Evolutionary conservation across 2,113 vertebrate genomes (phyloP), one percentile per base, ranked within the genome.

Genomic region (Cebus imitator): DNA sequence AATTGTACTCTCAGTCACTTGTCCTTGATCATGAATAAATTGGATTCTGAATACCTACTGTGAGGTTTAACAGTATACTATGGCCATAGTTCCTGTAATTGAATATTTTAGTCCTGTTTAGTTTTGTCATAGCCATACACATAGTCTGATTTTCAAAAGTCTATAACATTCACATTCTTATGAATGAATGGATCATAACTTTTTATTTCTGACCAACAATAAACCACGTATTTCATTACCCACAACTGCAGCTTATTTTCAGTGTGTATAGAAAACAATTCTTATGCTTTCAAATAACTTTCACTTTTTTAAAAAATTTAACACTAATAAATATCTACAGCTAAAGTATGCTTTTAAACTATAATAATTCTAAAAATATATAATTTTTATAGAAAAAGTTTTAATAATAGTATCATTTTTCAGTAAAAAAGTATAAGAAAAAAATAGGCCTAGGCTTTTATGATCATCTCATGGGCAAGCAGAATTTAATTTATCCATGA

Each of bases 141-240:
- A 75, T 7, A 89, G 43, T 75, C 25, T 84, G 45, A 84, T 82
- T 94, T 95, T 94, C 30, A 85, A 83, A 96, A 43, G 7, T n/a
- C 32, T 23, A 6, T 18, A 35, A 45, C 73, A 58, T 11, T n/a
- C 25, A 81, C 40, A 88, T 52, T 27, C 0, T 80, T 68, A 78
- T 92, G 48, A 95, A 78, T 91, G 48, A 95, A n/a, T 86, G 6
- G 30, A n/a, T 68, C 82, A 30, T n/a, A 11, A 82, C 23, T 64
- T 61, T 8, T 78, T 66, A 80, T 83, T 82, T 86, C 82, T 86
- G 45, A 61, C n/a, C 8, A 87, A 8, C 66, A 78, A 82, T 37
- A 93, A 86, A 23, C 14, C 8, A 37, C 12, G 4, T 61, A 73
- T 68, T 79, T 96, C 13, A 89, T 83, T 89, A 81, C 27, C 61